A percentile compares a stretch with the other conserved stretches of the same genome.
Evolutionary conservation across 2,113 vertebrate species (phyloP).

Genomic region (Bufo bufo): DNA sequence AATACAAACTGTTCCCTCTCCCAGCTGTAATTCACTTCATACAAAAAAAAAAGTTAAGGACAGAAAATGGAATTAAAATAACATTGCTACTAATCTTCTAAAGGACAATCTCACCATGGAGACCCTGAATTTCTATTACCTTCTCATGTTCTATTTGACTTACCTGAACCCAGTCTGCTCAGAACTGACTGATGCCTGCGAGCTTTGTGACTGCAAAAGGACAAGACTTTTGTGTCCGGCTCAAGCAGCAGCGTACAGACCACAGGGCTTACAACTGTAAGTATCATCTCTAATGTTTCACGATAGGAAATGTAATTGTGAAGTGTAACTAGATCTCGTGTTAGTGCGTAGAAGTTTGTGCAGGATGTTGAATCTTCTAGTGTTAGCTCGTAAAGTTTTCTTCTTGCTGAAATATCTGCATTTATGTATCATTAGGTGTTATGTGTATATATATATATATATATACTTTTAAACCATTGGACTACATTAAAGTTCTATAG

Average conservation of each 20-base stretch:
- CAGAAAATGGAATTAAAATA: constrained; percentile 52
- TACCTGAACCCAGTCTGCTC: constrained; percentile 41
- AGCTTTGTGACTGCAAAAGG: constrained; percentile 39
- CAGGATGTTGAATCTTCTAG: not conserved
- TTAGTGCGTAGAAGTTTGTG: not conserved
- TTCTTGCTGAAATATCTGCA: not conserved
- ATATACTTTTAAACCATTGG: not conserved
- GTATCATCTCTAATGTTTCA: not conserved
- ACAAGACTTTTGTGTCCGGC: not conserved
- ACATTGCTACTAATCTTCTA: not conserved
- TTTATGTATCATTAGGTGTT: not conserved
- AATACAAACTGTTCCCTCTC: constrained; percentile 50
- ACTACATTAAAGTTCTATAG: not conserved
- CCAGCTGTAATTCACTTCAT: constrained; percentile 45
- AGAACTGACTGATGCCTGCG: constrained; percentile 37
- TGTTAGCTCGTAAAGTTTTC: not conserved
- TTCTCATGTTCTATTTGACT: constrained; percentile 14
- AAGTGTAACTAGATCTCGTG: not conserved
- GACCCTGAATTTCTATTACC: constrained; percentile 30
- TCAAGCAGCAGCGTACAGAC: not conserved
- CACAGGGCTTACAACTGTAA: constrained; percentile 42
- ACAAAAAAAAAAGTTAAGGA: constrained; percentile 52
- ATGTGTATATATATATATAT: too few relatives aligned
- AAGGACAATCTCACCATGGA: constrained; percentile 35
- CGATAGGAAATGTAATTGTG: not conserved